These are phyloP conservation scores for Eilema depressum DNA, from an alignment of 2,888 invertebrate species.

Conservation along the genomic window DNA sequence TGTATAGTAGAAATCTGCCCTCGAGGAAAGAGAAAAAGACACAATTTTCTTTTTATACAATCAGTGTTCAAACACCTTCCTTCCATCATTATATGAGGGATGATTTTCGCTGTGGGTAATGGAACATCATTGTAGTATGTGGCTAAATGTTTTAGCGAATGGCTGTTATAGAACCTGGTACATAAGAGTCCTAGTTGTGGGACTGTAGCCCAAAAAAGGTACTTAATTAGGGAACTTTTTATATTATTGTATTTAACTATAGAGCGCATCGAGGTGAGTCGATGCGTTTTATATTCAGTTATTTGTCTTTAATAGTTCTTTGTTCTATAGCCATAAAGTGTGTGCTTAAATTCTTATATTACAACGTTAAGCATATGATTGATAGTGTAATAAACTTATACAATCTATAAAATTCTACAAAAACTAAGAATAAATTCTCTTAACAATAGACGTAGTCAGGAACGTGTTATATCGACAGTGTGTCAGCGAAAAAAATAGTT, in stretches of 20 bases:
- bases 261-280: background rate
- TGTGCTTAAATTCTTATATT: background rate
- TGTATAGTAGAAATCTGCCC: background rate
- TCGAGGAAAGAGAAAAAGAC: background rate
- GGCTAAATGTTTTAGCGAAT: too few species aligned
- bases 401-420: slow-evolving; percentile 33
- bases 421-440: slow-evolving; percentile 37
- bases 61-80: background rate
- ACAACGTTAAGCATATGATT: slow-evolving; percentile 12
- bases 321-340: background rate
- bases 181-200: too few species aligned
- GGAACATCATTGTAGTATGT: too few species aligned
- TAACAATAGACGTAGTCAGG: slow-evolving; percentile 44
- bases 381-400: slow-evolving; percentile 22
- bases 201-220: too few species aligned
- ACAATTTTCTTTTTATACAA: background rate
- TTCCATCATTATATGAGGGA: too few species aligned
- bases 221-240: too few species aligned
- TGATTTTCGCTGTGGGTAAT: too few species aligned
- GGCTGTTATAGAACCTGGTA: too few species aligned
- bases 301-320: background rate
- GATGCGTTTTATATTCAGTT: background rate
- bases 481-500: slow-evolving; percentile 35
- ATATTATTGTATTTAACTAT: too few species aligned
- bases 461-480: slow-evolving; percentile 45